Evolutionary conservation across 2,888 invertebrate genomes (phyloP).

Genomic region (Matsumyia berberina): DNA sequence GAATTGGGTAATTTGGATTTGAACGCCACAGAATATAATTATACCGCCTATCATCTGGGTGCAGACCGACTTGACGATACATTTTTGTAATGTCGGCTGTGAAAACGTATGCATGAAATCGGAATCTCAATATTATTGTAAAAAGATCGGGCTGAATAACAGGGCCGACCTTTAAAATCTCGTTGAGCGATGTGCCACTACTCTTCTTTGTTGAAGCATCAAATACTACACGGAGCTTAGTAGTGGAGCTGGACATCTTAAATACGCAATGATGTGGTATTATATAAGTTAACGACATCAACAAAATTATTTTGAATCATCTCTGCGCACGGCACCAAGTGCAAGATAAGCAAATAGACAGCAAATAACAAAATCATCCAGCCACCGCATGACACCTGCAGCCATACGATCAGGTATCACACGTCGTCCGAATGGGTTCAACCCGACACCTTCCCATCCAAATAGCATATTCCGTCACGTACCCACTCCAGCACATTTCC

Average conservation of each 20-base stretch:
- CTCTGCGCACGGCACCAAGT: too few relatives aligned
- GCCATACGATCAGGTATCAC: too few relatives aligned
- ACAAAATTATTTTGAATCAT: too few relatives aligned
- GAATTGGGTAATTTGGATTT: slow-evolving; percentile 32
- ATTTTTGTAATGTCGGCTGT: slow-evolving; percentile 66
- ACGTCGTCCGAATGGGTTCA: too few relatives aligned
- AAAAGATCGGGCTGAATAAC: slow-evolving; percentile 45
- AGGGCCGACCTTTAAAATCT: slow-evolving; percentile 30
- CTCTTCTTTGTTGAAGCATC: slow-evolving; percentile 42
- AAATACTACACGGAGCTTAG: slow-evolving; percentile 53
- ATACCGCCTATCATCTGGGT: slow-evolving; percentile 41
- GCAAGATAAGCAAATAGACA: too few relatives aligned
- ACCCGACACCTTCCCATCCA: too few relatives aligned
- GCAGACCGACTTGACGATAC: slow-evolving; percentile 51
- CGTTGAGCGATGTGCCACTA: slow-evolving; percentile 34
- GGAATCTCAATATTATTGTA: slow-evolving; percentile 42
- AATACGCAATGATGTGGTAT: slow-evolving; percentile 53
- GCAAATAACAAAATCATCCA: too few relatives aligned
- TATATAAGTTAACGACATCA: too few relatives aligned
- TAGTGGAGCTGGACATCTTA: slow-evolving; percentile 49
- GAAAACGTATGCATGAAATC: slow-evolving; percentile 53
- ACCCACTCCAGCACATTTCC: too few relatives aligned
- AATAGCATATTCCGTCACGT: too few relatives aligned
- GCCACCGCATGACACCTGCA: too few relatives aligned
- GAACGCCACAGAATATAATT: slow-evolving; percentile 66